These are phyloP conservation scores for Calliphora vicina DNA, from an alignment of 1,140 invertebrate species.

Conservation along the genomic window DNA sequence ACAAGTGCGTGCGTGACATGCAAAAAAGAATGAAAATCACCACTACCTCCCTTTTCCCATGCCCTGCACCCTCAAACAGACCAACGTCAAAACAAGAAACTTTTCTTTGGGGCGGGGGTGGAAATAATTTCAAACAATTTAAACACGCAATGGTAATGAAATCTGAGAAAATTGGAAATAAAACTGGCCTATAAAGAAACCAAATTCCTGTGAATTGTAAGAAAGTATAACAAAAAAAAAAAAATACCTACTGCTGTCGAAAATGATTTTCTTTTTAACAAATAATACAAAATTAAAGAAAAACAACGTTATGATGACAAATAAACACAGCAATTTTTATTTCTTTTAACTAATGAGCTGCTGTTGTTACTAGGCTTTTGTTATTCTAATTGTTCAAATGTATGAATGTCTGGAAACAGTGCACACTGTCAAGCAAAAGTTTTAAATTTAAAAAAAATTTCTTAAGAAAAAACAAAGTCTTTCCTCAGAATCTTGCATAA, in stretches of 20 bases:
- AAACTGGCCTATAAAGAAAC: neutral
- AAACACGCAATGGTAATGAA: constrained; percentile 4
- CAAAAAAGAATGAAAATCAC: neutral
- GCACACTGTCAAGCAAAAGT: no score
- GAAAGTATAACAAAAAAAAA: neutral
- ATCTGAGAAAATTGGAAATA: neutral
- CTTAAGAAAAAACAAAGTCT: no score
- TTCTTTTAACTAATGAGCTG: neutral
- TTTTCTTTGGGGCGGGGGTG: neutral
- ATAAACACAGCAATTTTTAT: neutral
- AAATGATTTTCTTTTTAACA: neutral
- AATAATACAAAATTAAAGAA: neutral
- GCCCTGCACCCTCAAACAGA: neutral
- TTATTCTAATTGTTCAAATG: neutral
- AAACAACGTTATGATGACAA: constrained; percentile 8
- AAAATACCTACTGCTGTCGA: neutral
- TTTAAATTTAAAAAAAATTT: no score
- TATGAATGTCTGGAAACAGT: neutral
- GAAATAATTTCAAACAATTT: neutral
- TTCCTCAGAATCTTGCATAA: no score
- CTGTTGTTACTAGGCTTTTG: neutral
- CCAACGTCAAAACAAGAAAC: neutral
- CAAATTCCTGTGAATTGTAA: neutral
- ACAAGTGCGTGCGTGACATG: constrained; percentile 8
- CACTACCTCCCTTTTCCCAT: neutral